These are phyloP conservation scores for Hermaeophaga mercurialis DNA, from an alignment of 2,888 invertebrate genomes.

Conservation along the genomic window DNA sequence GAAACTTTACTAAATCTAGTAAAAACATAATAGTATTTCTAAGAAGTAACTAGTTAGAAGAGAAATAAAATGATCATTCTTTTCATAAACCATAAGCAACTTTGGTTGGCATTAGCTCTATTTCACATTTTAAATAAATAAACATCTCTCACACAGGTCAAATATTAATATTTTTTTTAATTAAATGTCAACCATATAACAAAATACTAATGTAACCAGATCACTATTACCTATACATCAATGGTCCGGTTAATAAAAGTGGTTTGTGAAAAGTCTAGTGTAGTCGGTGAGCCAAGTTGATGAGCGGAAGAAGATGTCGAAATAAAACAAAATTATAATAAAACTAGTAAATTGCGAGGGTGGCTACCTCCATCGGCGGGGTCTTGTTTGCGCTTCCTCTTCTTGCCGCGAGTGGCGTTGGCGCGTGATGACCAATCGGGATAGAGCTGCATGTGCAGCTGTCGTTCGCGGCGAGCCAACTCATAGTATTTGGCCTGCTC, in stretches of 20 bases:
- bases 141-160: too few species aligned
- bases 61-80: background rate
- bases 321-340: conserved; percentile 19
- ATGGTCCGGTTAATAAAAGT: background rate
- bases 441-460: conserved; percentile 99
- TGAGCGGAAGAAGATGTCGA: conserved; percentile 11
- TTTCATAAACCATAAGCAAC: background rate
- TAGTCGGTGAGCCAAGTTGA: conserved; percentile 18
- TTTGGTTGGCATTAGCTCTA: background rate
- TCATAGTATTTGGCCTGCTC: conserved; percentile 99
- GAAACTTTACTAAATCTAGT: background rate
- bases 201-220: too few species aligned
- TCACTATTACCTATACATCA: too few species aligned
- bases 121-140: background rate
- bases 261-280: background rate
- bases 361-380: conserved; percentile 94
- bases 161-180: background rate
- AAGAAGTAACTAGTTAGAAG: background rate
- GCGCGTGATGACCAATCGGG: conserved; percentile 99
- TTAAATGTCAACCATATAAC: too few species aligned
- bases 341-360: conserved; percentile 52
- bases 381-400: conserved; percentile 99
- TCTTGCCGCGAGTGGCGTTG: conserved; percentile 99
- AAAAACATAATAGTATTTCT: background rate
- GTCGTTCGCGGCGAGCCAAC: conserved; percentile 99